Evolutionary conservation across 1,140 invertebrate genomes (phyloP), one percentile per base, ranked within the genome.

Genomic region (Ips nitidus): DNA sequence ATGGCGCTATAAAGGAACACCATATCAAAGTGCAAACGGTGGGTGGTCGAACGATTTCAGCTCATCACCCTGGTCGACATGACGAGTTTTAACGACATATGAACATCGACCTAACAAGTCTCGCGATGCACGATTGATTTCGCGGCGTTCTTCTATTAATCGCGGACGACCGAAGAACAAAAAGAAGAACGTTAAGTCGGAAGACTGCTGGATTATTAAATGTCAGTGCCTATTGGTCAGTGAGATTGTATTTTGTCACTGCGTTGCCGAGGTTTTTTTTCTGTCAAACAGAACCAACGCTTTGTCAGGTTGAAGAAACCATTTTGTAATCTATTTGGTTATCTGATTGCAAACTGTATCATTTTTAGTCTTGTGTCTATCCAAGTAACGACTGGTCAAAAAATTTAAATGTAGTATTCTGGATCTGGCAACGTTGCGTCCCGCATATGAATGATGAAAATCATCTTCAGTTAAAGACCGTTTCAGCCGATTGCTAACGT

Each of bases 71-170:
- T 36, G 38, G 22, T 66, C 45, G 39, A 47, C 56, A 68, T 60
- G 66, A 68, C 66, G 57, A 60, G 38, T 68, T 42, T 53, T 60
- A 68, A 68, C 66, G 66, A 68, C 66, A 68, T 68, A 68, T 68
- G 66, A 68, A 68, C 66, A 68, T 68, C 64, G 57, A 39, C 50
- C 57, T 68, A 68, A 68, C 66, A 68, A 68, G 66, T 68, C 37
- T 68, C 58, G 56, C 65, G 55, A 66, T 66, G 65, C 65, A 68
- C 66, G 66, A 68, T 68, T 68, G 66, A 68, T 59, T 68, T 53
- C 66, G 64, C 64, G 55, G 64, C 56, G 55, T 66, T 66, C 42
- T 57, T 56, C 66, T 68, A 68, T 68, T 68, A 68, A 68, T 68
- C 58, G 66, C 39, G n/a, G 45, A 68, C 39, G 66, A 68, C 52